Conservation (phyloP, 2,113 vertebrate species). For the Cathartes aura region DNA sequence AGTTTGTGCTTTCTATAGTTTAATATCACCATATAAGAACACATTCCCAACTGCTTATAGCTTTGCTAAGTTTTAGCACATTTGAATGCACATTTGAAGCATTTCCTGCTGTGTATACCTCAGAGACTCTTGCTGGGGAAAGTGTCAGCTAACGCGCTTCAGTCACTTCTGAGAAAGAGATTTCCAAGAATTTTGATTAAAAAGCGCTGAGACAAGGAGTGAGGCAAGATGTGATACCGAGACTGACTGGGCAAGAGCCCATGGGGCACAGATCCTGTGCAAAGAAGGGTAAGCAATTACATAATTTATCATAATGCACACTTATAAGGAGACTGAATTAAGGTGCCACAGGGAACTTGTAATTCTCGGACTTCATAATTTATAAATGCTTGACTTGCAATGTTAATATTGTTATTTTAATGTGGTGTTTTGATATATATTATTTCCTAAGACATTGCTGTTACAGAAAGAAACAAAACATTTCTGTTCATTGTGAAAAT, state of each 20-base stretch:
- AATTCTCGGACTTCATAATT: neutral
- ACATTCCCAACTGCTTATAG: neutral
- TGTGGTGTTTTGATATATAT: neutral
- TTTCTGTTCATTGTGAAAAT: neutral
- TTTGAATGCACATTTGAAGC: neutral
- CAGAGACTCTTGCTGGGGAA: neutral
- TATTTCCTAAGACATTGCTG: neutral
- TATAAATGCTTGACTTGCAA: neutral
- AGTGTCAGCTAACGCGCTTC: neutral
- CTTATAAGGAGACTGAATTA: neutral
- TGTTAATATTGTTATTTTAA: neutral
- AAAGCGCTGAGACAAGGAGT: neutral
- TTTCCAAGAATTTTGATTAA: conserved; percentile 50
- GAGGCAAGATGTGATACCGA: neutral
- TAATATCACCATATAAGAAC: neutral
- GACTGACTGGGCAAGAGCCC: neutral
- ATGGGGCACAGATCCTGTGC: neutral
- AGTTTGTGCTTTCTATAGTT: neutral
- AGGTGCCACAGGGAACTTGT: neutral
- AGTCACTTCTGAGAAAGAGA: conserved; percentile 27
- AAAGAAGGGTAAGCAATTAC: conserved; percentile 2
- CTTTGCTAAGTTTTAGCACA: neutral
- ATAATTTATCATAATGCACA: neutral
- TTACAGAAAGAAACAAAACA: neutral
- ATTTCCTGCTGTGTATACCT: neutral